These are phyloP conservation scores for Halesus radiatus DNA, from an alignment of 1,140 invertebrate genomes.

Conservation along the genomic window DNA sequence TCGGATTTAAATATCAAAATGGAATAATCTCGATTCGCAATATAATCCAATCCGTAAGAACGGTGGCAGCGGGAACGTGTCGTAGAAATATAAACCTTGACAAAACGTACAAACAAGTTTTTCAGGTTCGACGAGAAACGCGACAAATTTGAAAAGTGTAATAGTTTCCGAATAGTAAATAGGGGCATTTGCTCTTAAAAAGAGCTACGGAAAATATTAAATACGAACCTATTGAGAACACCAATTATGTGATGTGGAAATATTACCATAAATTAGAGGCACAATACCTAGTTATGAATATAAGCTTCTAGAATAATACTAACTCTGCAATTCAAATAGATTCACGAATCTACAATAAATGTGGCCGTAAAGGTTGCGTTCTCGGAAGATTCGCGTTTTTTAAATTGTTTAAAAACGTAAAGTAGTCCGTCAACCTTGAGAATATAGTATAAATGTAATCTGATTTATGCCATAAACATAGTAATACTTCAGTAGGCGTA, in stretches of 20 bases:
- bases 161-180: constrained; percentile 8
- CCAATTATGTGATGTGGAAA: too few species aligned
- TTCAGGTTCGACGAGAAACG: constrained; percentile 8
- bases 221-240: background rate
- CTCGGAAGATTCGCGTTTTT: background rate
- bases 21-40: background rate
- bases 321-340: background rate
- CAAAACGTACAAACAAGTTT: constrained; percentile 14
- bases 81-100: background rate
- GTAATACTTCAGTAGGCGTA: background rate
- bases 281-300: background rate
- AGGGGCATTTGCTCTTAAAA: background rate
- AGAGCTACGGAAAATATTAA: background rate
- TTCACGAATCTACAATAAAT: background rate
- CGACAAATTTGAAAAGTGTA: constrained; percentile 24
- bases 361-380: background rate
- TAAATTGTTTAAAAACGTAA: background rate
- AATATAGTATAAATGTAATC: background rate
- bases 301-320: background rate
- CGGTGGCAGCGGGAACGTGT: background rate
- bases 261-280: background rate
- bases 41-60: too few species aligned
- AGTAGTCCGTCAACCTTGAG: too few species aligned
- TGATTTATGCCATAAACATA: background rate
- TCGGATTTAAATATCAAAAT: background rate